Evolutionary conservation across 2,113 vertebrate species (phyloP).

Genomic region (Phocoena phocoena): DNA sequence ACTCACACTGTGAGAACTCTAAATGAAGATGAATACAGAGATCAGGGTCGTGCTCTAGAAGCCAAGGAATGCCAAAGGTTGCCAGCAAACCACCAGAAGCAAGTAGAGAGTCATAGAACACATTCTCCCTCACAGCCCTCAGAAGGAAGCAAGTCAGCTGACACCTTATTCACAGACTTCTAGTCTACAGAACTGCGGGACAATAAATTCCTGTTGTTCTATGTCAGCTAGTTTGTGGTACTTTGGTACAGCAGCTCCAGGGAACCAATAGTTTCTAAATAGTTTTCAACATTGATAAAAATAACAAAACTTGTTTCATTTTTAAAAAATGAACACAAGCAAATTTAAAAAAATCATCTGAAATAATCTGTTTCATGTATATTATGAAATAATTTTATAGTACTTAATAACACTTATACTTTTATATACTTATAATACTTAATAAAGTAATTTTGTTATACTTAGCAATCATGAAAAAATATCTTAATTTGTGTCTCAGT

Average conservation of each 20-base stretch:
- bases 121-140: neutral
- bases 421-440: neutral
- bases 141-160: neutral
- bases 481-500: neutral
- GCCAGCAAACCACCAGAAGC: neutral
- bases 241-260: neutral
- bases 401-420: neutral
- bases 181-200: neutral
- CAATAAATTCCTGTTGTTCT: neutral
- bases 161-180: fast-evolving
- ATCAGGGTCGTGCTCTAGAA: neutral
- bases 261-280: neutral
- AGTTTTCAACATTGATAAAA: neutral
- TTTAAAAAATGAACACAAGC: neutral
- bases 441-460: neutral
- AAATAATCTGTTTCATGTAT: neutral
- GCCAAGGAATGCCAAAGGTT: neutral
- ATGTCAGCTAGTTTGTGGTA: neutral
- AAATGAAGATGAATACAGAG: neutral
- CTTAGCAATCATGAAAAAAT: neutral
- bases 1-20: neutral
- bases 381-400: neutral
- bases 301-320: neutral
- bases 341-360: neutral
- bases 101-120: neutral